Evolutionary conservation across 2,888 invertebrate species (phyloP), one percentile per base, ranked within the genome.

Genomic region (Falcaria lacertinaria): DNA sequence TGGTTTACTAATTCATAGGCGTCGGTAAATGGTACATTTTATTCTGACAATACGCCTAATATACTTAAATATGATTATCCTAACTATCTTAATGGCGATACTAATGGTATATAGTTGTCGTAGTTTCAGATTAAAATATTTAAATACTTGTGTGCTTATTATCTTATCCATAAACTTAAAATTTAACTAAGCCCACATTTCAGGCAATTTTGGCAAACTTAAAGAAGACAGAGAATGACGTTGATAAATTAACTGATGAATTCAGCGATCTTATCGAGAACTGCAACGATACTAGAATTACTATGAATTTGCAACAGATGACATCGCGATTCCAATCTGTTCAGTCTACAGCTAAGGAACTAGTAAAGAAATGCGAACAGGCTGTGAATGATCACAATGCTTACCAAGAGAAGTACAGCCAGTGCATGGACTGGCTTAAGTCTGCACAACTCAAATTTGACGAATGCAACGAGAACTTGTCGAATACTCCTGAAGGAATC

Each of bases 311-410:
- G 22, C 97, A 97, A 71, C 97, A 97, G 78, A 94, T 97, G 48
- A 94, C 95, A 1, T 96, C 97, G 4, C 90, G 97, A 45, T 97
- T 97, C 87, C 96, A 97, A 74, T 95, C 97, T 0, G 94, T 97
- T 38, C 96, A 97, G 76, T 93, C 94, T 0, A 97, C 97, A 0
- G 94, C 96, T 1, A 96, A 95, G 83, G 97, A 97, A 80, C 92
- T 97, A 22, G 92, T 97, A 0, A 97, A 97, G 76, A 97, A 97
- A 82, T 97, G 97, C 66, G 97, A 97, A 64, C 96, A 97, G 85
- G 94, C 96, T 4, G 93, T 96, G 0, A 90, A 91, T 42, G 96
- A 97, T 67, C 97, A 97, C 59, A 92, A 92, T 48, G 89, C 91
- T 0, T 97, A 94, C 68, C 92, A 94, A 63, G 95, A 95, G 0